Evolutionary conservation across 2,797 vertebrate genomes (phyloP).

Genomic region (Anguilla megastoma): DNA sequence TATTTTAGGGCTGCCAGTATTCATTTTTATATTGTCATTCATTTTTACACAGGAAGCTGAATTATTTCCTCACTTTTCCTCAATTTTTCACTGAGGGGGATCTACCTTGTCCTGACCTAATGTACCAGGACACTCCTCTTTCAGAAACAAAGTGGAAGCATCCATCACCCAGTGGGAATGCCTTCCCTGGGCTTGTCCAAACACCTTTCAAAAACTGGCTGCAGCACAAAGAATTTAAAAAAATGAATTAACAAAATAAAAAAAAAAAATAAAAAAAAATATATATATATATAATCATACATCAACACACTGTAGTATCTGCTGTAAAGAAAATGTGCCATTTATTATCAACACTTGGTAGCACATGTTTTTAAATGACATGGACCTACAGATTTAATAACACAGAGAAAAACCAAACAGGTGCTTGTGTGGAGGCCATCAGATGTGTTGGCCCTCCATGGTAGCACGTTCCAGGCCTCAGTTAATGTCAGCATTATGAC

Average conservation of each 20-base stretch:
- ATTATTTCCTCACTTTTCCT: neutral
- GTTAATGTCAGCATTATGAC: conserved; percentile 17
- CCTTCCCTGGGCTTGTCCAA: neutral
- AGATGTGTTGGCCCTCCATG: neutral
- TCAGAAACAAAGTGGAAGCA: neutral
- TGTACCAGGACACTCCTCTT: neutral
- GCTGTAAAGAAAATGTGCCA: neutral
- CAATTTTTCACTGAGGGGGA: neutral
- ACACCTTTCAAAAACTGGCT: neutral
- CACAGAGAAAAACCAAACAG: neutral
- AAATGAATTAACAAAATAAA: neutral
- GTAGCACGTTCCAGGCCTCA: neutral
- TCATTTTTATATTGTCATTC: neutral
- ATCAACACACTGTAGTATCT: neutral
- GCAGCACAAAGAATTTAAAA: neutral
- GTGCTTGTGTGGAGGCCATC: neutral
- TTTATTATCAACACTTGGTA: neutral
- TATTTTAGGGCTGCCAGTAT: neutral
- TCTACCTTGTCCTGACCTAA: neutral
- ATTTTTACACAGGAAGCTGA: neutral
- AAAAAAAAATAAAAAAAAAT: neutral
- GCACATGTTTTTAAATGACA: neutral
- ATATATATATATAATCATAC: neutral
- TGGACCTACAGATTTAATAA: neutral
- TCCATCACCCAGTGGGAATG: neutral